Base-by-base conservation (phyloP, 2,888 invertebrate species). In the Tricholauxania praeusta region DNA sequence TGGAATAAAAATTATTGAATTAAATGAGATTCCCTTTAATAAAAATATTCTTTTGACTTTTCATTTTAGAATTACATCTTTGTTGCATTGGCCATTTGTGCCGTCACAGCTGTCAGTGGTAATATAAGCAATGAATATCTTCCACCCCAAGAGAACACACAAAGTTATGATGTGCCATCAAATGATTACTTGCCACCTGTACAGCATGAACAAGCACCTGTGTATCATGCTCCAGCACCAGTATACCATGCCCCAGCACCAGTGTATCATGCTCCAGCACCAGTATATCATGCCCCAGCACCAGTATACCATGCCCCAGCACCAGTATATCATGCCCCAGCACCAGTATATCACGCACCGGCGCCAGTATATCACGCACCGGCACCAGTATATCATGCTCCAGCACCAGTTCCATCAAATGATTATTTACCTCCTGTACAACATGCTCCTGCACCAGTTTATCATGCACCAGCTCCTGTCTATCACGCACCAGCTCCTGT, bases 221-320 rank as follows among this genome's bases (percentile, higher is more conserved):
- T 55, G 48, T 48, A 64, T 59, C 22, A 17, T 51, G 65, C 72
- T 7, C 72, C 72, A 6, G 72, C 72, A 14, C 72, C 72, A 48
- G 69, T 60, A 3, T 32, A 22, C 17, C 17, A n/a, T 7, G 59
- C 55, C 10, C 62, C 49, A 12, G 59, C 69, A 1, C 39, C 71
- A 65, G 71, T 65, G 12, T 22, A 71, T 32, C 47, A 51, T 47
- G 72, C 65, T 3, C 65, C 72, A 0, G 65, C 59, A 14, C 66
- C 59, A 59, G 57, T 59, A 14, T 17, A 66, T 32, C 22, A 69
- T 6, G 59, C 59, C 15, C 52, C 62, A 17, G 70, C 32, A 4
- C 59, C 32, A 62, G 15, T 62, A 12, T 62, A 70, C 48, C 60
- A 57, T 1, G 59, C 22, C 4, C 28, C 28, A 3, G 57, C 48